Conservation (phyloP, 2,797 vertebrate species). For the Podargus strigoides region DNA sequence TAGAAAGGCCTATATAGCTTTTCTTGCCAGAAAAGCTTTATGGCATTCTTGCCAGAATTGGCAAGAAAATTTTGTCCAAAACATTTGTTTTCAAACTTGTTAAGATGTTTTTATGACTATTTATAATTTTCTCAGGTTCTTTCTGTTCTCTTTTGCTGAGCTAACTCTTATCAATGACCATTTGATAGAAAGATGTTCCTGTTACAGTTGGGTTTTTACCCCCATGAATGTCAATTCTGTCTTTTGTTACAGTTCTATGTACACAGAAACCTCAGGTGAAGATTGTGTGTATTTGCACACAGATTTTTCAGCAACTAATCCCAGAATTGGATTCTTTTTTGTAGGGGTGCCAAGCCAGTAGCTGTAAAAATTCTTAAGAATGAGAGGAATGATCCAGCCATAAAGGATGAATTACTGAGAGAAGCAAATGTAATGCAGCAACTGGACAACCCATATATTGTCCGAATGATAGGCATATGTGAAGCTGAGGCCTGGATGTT, state of each 20-base stretch:
- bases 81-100: not conserved
- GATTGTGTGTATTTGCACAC: not conserved
- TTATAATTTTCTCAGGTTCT: not conserved
- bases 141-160: not conserved
- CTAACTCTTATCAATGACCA: not conserved
- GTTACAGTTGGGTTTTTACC: fast-evolving
- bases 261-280: not conserved
- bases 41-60: not conserved
- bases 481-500: constrained; percentile 94
- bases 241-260: not conserved
- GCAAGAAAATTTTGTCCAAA: not conserved
- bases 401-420: constrained; percentile 88
- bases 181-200: not conserved
- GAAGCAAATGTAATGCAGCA: constrained; percentile 97
- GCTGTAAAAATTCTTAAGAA: constrained; percentile 97
- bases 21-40: not conserved
- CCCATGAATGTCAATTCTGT: not conserved
- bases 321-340: not conserved
- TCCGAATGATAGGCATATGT: constrained; percentile 98
- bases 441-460: constrained; percentile 95
- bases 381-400: constrained; percentile 79
- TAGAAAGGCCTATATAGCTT: not conserved
- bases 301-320: not conserved
- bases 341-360: constrained; percentile 85
- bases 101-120: not conserved